phyloP scores from a whole-genome alignment of 2,888 invertebrate species.

The Apotomis capreana region DNA sequence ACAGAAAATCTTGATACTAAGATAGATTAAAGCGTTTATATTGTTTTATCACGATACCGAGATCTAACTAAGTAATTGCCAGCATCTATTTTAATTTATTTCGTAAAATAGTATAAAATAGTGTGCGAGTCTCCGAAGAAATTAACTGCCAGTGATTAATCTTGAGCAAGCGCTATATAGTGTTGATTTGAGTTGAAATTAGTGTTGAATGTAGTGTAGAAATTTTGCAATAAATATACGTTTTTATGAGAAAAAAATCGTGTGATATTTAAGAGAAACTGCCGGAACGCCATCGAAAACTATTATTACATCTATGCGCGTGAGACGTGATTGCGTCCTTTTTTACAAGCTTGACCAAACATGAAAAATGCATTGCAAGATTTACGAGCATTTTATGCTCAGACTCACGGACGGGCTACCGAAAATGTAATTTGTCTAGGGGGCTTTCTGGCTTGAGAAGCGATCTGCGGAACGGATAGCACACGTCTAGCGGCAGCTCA shows the following conservation, averaged over 20 bases:
- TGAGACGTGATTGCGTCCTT: slow-evolving; percentile 48
- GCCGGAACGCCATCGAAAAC: slow-evolving; percentile 37
- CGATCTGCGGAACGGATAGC: slow-evolving; percentile 52
- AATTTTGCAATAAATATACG: neutral
- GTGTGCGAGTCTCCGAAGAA: neutral
- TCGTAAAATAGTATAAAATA: neutral
- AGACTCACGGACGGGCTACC: slow-evolving; percentile 61
- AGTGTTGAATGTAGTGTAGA: too few species aligned
- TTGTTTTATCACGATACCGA: neutral
- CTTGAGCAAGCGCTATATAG: neutral
- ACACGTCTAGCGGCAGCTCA: slow-evolving; percentile 28
- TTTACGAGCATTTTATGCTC: slow-evolving; percentile 65
- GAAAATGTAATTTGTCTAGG: slow-evolving; percentile 67
- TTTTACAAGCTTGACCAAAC: slow-evolving; percentile 65
- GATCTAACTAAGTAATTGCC: neutral
- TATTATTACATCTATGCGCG: slow-evolving; percentile 36
- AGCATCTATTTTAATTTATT: neutral
- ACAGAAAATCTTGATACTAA: slow-evolving; percentile 19
- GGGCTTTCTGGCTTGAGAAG: slow-evolving; percentile 51
- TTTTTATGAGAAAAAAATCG: neutral
- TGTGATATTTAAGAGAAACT: slow-evolving; percentile 13
- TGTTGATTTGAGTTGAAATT: neutral
- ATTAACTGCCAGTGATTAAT: slow-evolving; percentile 7
- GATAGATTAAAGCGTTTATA: slow-evolving; percentile 14
- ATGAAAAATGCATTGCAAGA: slow-evolving; percentile 68